Conservation (phyloP, 2,113 vertebrate species). For the Cyrtonyx montezumae region DNA sequence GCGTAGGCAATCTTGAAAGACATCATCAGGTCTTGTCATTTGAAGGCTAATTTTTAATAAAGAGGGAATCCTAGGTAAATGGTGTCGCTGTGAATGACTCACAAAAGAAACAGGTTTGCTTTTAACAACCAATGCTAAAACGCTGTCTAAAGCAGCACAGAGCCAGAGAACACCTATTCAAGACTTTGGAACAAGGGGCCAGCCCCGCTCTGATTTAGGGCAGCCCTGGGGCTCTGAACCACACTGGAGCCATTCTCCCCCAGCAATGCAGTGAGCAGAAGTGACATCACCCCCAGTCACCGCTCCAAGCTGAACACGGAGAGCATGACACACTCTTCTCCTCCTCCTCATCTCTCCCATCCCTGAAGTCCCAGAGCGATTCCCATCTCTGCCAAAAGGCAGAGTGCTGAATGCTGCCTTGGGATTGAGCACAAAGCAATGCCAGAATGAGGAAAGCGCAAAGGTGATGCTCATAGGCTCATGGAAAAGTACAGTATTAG, state of each 20-base stretch:
- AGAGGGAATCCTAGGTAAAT: neutral
- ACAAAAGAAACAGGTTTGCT: neutral
- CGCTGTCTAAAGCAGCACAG: neutral
- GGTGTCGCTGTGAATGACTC: neutral
- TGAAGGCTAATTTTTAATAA: neutral
- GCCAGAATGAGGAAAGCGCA: slow-evolving; percentile 55
- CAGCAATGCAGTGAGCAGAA: rapidly evolving
- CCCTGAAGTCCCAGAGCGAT: slow-evolving; percentile 1
- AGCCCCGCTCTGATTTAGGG: neutral
- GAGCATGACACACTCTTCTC: rapidly evolving
- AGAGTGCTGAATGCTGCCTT: neutral
- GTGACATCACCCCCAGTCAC: slow-evolving; percentile 29
- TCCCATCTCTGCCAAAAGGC: slow-evolving; percentile 28
- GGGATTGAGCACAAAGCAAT: neutral
- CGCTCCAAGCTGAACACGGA: neutral
- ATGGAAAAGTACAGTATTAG: slow-evolving; percentile 6
- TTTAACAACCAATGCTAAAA: neutral
- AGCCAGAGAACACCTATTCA: neutral
- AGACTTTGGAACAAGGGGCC: rapidly evolving
- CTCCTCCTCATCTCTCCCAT: neutral
- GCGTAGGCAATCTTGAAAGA: neutral
- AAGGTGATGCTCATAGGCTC: neutral
- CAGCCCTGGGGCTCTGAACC: neutral
- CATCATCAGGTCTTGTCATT: too few species aligned
- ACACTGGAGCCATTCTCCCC: neutral